Percentiles rank a stretch among this genome's conserved stretches.
Conservation (phyloP, 2,797 vertebrate genomes). For the Chiroxiphia lanceolata region DNA sequence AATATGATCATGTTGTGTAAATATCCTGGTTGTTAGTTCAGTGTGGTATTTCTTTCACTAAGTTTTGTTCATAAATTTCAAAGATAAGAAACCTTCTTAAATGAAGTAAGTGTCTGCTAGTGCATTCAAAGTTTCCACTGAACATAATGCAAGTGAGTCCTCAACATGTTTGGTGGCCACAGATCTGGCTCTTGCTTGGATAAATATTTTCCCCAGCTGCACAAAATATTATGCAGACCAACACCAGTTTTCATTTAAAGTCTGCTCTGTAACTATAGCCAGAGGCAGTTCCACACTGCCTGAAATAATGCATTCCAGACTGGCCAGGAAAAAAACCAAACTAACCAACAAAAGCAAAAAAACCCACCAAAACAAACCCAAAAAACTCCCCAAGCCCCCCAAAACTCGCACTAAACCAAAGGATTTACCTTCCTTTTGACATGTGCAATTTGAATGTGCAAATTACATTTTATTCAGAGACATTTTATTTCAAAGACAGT, state of each 20-base stretch:
- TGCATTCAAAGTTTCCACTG: neutral
- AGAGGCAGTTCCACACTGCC: constrained; percentile 26
- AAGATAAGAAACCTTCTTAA: neutral
- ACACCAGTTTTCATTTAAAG: constrained; percentile 53
- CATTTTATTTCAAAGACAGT: neutral
- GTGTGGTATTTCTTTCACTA: neutral
- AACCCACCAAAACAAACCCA: neutral
- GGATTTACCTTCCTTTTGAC: constrained; percentile 6
- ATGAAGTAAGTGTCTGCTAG: neutral
- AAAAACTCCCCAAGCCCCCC: neutral
- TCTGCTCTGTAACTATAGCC: constrained; percentile 24
- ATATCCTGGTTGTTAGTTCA: neutral
- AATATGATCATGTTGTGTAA: neutral
- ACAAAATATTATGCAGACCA: constrained; percentile 41
- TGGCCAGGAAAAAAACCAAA: neutral
- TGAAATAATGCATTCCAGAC: constrained; percentile 61
- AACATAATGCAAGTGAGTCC: neutral
- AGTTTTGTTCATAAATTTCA: neutral
- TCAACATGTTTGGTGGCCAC: constrained; percentile 19
- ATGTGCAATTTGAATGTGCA: neutral
- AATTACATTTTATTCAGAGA: constrained; percentile 5
- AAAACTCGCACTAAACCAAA: rapidly evolving
- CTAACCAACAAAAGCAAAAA: neutral
- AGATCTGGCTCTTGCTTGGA: constrained; percentile 9
- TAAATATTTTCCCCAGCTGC: constrained; percentile 62